Conservation (phyloP, 2,888 invertebrate species). For the Ophion ventricosus region DNA sequence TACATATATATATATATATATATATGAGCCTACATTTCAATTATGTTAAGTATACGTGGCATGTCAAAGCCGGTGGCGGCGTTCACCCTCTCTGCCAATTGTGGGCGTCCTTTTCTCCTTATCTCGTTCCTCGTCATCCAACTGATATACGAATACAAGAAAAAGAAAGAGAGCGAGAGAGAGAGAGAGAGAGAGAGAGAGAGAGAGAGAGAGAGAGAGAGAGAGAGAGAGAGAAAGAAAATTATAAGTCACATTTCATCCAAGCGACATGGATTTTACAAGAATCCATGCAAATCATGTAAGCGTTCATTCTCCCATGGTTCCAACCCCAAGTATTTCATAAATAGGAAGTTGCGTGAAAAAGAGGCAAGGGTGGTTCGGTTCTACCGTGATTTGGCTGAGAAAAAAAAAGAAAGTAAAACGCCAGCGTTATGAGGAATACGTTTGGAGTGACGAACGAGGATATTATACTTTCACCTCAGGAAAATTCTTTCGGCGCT, state of each 20-base stretch:
- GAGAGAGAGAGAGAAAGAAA: neutral
- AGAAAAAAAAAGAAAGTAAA: conserved; percentile 2
- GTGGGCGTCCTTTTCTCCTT: conserved; percentile 25
- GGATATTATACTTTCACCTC: conserved; percentile 55
- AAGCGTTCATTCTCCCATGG: conserved; percentile 32
- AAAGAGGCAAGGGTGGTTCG: neutral
- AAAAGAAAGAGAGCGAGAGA: too few relatives aligned
- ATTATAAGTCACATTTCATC: conserved; percentile 15
- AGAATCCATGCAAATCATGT: conserved; percentile 46
- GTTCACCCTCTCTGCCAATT: conserved; percentile 14
- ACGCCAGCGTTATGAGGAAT: conserved; percentile 25
- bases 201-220: neutral
- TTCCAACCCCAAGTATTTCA: neutral
- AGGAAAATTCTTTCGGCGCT: conserved; percentile 56
- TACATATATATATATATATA: neutral
- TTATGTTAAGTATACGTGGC: conserved; percentile 55
- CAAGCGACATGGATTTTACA: conserved; percentile 44
- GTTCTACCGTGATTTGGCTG: conserved; percentile 46
- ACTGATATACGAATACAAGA: too few relatives aligned
- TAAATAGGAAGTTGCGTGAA: neutral
- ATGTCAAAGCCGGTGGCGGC: conserved; percentile 28
- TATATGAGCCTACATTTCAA: conserved; percentile 47
- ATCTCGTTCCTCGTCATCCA: conserved; percentile 3
- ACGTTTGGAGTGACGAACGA: conserved; percentile 57
- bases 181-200: neutral